Evolutionary conservation across 1,140 invertebrate species (phyloP).

Genomic region (Chelonus insularis): DNA sequence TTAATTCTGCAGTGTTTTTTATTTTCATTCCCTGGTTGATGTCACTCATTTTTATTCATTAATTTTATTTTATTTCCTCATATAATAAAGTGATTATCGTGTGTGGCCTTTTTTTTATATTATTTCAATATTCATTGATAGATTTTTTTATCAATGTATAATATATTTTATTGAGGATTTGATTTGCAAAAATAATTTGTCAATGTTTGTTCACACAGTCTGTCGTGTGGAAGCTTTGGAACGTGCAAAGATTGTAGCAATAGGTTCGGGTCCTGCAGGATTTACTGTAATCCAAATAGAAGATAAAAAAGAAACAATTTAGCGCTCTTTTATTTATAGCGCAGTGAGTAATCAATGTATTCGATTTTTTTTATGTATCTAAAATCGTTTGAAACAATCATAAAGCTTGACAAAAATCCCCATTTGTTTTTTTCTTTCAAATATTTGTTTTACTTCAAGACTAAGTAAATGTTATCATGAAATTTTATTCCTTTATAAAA

Average conservation of each 20-base stretch:
- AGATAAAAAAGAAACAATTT: constrained; percentile 43
- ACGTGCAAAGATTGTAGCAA: constrained; percentile 52
- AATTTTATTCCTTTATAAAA: not conserved
- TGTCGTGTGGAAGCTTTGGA: constrained; percentile 53
- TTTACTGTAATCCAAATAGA: constrained; percentile 50
- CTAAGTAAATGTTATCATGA: too few species aligned
- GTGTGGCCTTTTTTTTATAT: too few species aligned
- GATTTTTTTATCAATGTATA: too few species aligned
- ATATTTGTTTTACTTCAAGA: too few species aligned
- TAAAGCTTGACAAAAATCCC: too few species aligned
- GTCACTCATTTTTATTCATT: not conserved
- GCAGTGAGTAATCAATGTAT: constrained; percentile 51
- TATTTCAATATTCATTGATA: too few species aligned
- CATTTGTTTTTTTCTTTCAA: too few species aligned
- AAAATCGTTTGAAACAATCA: too few species aligned
- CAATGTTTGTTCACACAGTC: constrained; percentile 41
- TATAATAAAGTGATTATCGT: not conserved
- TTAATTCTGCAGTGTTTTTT: not conserved
- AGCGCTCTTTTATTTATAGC: constrained; percentile 41
- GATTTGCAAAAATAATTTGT: too few species aligned
- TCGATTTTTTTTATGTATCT: too few species aligned
- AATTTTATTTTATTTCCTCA: not conserved
- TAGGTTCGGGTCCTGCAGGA: constrained; percentile 46
- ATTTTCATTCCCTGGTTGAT: constrained; percentile 3
- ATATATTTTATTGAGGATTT: too few species aligned